Percentiles rank a stretch among this genome's conserved stretches.
Evolutionary conservation across 2,888 invertebrate genomes (phyloP).

Genomic region (Volucella bombylans): DNA sequence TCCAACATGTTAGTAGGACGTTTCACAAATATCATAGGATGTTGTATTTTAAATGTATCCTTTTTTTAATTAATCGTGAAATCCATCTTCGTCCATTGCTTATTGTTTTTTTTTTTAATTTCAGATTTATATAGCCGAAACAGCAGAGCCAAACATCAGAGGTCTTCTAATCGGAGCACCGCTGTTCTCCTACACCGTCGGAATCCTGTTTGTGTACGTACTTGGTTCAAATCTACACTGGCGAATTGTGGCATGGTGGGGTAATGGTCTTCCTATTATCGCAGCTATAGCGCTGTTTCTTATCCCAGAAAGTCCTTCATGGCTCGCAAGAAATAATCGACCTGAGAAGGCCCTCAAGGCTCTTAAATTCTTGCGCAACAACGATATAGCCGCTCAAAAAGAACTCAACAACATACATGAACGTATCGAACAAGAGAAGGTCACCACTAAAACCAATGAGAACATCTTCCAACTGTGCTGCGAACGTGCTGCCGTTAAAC

Average conservation of each 20-base stretch:
- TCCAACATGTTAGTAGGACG: no score
- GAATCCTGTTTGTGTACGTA: slow-evolving; percentile 88
- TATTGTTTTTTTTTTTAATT: slow-evolving; percentile 73
- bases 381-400: slow-evolving; percentile 84
- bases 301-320: slow-evolving; percentile 89
- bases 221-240: slow-evolving; percentile 88
- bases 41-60: no score
- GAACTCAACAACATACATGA: slow-evolving; percentile 86
- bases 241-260: slow-evolving; percentile 87
- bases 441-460: slow-evolving; percentile 79
- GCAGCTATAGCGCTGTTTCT: slow-evolving; percentile 85
- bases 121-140: slow-evolving; percentile 90
- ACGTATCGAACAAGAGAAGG: slow-evolving; percentile 85
- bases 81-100: background rate
- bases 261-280: slow-evolving; percentile 85
- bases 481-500: slow-evolving; percentile 87
- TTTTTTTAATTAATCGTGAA: no score
- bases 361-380: slow-evolving; percentile 85
- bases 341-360: slow-evolving; percentile 84
- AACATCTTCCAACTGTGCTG: slow-evolving; percentile 84
- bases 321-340: slow-evolving; percentile 87
- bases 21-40: no score
- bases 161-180: slow-evolving; percentile 88
- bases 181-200: slow-evolving; percentile 89
- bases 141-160: slow-evolving; percentile 88